Percentiles rank a stretch among this genome's conserved stretches.
Conservation (phyloP, 2,888 invertebrate genomes). For the Stratiomys singularior region DNA sequence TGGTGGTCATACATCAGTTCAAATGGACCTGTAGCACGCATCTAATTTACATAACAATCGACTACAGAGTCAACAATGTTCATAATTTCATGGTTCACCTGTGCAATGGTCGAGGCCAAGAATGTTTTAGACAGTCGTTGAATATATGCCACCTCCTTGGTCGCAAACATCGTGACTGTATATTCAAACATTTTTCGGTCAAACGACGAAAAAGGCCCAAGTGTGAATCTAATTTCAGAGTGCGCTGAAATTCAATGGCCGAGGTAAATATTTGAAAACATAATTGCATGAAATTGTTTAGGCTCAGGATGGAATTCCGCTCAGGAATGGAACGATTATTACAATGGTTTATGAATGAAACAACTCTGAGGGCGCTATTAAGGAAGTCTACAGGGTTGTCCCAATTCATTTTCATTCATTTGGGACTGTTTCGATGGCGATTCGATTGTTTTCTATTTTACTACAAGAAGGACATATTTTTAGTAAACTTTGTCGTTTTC, state of each 20-base stretch:
- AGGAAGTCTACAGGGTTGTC: not conserved
- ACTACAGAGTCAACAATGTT: constrained; percentile 38
- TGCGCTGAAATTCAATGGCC: constrained; percentile 14
- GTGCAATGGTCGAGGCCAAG: not conserved
- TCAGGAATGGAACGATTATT: not conserved
- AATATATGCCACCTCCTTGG: constrained; percentile 10
- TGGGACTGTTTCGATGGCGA: too few relatives aligned
- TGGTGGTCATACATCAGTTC: not conserved
- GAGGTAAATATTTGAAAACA: constrained; percentile 40
- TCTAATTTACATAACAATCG: constrained; percentile 43
- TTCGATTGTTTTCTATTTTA: too few relatives aligned
- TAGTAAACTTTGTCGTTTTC: too few relatives aligned
- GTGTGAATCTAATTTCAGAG: constrained; percentile 25
- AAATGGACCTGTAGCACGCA: constrained; percentile 45
- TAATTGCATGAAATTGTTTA: constrained; percentile 17
- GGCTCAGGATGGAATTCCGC: not conserved
- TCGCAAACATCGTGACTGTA: not conserved
- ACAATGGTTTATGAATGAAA: constrained; percentile 4
- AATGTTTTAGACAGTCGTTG: constrained; percentile 7
- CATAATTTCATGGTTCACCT: constrained; percentile 44
- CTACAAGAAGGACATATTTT: too few relatives aligned
- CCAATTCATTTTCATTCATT: too few relatives aligned
- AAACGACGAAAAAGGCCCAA: not conserved
- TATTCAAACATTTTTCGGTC: not conserved
- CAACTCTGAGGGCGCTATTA: not conserved